Evolutionary conservation across 2,888 invertebrate species (phyloP), one percentile per base, ranked within the genome.

Genomic region (Eurois occulta): DNA sequence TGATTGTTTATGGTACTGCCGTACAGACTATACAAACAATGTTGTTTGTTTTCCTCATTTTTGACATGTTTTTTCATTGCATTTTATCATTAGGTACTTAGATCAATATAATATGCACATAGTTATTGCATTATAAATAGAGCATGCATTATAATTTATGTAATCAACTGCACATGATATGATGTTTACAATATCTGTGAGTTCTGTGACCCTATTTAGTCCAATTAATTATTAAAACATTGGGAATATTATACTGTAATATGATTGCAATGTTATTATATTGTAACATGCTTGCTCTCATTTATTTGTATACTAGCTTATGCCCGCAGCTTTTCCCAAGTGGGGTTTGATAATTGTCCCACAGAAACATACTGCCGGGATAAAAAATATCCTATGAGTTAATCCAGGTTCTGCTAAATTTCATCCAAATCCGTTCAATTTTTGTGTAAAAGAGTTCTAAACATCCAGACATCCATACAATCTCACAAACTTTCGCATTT

Each of bases 181-280:
- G 75, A 84, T 88, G 78, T 88, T 87, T 86, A 87, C 80, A 85
- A 80, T 90, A 83, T 82, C 82, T 77, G 71, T 90, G 89, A 88
- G 89, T 88, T 81, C 82, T 76, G 76, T 90, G 90, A 88, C 90
- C 89, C 77, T 74, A 85, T 87, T 86, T 69, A 60, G 64, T 78
- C 73, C 67, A 78, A 71, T 77, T 77, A 67, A 84, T 79, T 43
- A 72, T 70, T 75, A 65, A 64, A 74, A 78, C 67, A 78, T 79
- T 75, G n/a, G 72, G 48, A 78, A 73, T 73, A 41, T 67, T 60
- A 71, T 55, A 46, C 16, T 18, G 28, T 46, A 55, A 38, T 24
- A n/a, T 58, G 46, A 35, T 72, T 43, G 35, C 46, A 48, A 58
- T 65, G 16, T 64, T 55, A 48, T 64, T 48, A 32, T 35, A 55